Evolutionary conservation across 2,888 invertebrate genomes (phyloP).

Genomic region (Lepidochitona cinerea): DNA sequence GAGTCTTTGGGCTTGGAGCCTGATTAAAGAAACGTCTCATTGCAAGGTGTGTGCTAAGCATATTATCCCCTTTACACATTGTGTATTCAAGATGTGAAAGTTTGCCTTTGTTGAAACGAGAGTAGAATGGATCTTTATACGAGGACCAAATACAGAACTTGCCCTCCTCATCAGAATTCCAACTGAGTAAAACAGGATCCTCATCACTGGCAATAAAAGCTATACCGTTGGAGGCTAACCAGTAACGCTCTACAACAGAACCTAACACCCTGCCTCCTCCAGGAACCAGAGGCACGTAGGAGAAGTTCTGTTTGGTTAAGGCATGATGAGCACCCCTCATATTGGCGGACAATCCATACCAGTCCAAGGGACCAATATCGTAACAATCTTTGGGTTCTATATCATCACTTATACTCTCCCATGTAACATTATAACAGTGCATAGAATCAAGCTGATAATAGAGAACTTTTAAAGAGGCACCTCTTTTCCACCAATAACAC

Average conservation of each 20-base stretch:
- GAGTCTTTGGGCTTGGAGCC: conserved; percentile 63
- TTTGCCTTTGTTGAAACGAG: not conserved
- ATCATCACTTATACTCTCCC: conserved; percentile 81
- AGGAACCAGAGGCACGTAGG: conserved; percentile 11
- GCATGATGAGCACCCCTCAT: not conserved
- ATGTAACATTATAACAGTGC: conserved; percentile 85
- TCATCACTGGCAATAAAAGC: conserved; percentile 77
- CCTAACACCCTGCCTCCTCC: conserved; percentile 70
- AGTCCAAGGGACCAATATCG: conserved; percentile 49
- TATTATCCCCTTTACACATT: conserved; percentile 3
- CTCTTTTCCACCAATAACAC: conserved; percentile 53
- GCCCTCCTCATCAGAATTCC: conserved; percentile 74
- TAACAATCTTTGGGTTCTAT: conserved; percentile 87
- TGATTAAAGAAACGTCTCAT: conserved; percentile 4
- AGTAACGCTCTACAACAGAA: conserved; percentile 85
- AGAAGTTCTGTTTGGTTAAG: conserved; percentile 24
- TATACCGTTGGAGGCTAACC: conserved; percentile 86
- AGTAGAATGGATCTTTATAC: not conserved
- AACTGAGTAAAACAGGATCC: conserved; percentile 82
- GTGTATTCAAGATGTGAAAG: conserved; percentile 5
- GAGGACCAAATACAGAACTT: conserved; percentile 8
- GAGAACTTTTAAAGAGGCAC: conserved; percentile 45
- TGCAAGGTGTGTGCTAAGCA: not conserved
- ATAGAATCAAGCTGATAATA: conserved; percentile 36
- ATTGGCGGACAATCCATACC: conserved; percentile 56